Conservation (phyloP, 1,140 invertebrate species). For the Drosophila kanapiae region DNA sequence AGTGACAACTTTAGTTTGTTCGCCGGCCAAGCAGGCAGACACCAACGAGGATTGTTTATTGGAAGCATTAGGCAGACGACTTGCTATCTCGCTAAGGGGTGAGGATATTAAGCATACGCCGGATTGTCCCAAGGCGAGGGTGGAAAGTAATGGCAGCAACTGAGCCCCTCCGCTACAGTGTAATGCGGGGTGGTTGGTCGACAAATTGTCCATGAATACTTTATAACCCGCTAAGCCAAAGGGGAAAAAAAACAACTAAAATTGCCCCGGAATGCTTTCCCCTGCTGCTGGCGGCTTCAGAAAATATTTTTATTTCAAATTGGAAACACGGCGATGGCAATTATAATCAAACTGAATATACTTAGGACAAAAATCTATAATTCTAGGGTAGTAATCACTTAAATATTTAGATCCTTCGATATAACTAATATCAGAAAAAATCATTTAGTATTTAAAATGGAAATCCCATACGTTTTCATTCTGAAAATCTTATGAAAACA, state of each 20-base stretch:
- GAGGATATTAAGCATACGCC: slow-evolving; percentile 29
- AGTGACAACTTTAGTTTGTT: slow-evolving; percentile 21
- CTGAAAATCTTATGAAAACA: background rate
- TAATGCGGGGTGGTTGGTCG: slow-evolving; percentile 22
- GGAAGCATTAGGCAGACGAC: slow-evolving; percentile 28
- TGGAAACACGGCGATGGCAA: background rate
- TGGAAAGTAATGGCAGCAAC: slow-evolving; percentile 17
- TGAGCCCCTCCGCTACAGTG: background rate
- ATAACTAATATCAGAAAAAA: no score
- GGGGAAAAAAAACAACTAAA: background rate
- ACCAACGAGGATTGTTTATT: slow-evolving; percentile 26
- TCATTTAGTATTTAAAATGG: no score
- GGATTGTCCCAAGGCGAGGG: slow-evolving; percentile 9
- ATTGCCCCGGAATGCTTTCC: background rate
- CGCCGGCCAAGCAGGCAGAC: background rate
- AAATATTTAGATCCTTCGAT: background rate
- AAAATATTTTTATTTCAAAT: background rate
- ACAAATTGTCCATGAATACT: slow-evolving; percentile 31
- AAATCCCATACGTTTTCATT: background rate
- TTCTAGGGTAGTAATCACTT: background rate
- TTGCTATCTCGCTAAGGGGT: slow-evolving; percentile 12
- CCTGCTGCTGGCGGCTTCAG: background rate
- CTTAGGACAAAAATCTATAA: background rate
- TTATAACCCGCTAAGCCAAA: slow-evolving; percentile 19
- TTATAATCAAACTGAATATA: background rate